These are phyloP conservation scores for Scaptomyza graminum DNA, from an alignment of 1,140 invertebrate species.

Conservation along the genomic window DNA sequence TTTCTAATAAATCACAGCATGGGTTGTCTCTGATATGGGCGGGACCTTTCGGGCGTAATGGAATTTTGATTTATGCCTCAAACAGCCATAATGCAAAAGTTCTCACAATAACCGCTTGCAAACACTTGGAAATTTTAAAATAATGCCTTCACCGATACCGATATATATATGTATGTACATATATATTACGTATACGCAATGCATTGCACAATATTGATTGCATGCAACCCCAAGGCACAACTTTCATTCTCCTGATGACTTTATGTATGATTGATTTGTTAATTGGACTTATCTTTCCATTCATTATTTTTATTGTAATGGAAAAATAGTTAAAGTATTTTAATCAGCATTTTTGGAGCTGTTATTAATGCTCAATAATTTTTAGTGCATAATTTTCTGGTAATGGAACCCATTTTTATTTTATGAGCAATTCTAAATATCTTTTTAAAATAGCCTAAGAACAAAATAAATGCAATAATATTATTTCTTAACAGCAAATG, in stretches of 20 bases:
- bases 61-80: conserved; percentile 83
- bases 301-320: no score
- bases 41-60: conserved; percentile 82
- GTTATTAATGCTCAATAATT: no score
- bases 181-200: conserved; percentile 4
- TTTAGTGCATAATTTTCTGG: no score
- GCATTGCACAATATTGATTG: conserved; percentile 33
- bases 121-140: conserved; percentile 42
- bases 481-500: no score
- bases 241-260: conserved; percentile 2
- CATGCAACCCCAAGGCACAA: background rate
- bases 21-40: conserved; percentile 83
- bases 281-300: no score
- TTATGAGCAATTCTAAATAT: no score
- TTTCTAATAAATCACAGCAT: conserved; percentile 83
- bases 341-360: no score
- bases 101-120: conserved; percentile 48
- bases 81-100: conserved; percentile 77
- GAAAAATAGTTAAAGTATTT: no score
- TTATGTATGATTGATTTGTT: background rate
- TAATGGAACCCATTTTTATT: no score
- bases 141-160: conserved; percentile 11
- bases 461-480: no score
- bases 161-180: no score
- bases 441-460: no score